Conservation (phyloP, 1,140 invertebrate species). For the Calephelis nemesis region DNA sequence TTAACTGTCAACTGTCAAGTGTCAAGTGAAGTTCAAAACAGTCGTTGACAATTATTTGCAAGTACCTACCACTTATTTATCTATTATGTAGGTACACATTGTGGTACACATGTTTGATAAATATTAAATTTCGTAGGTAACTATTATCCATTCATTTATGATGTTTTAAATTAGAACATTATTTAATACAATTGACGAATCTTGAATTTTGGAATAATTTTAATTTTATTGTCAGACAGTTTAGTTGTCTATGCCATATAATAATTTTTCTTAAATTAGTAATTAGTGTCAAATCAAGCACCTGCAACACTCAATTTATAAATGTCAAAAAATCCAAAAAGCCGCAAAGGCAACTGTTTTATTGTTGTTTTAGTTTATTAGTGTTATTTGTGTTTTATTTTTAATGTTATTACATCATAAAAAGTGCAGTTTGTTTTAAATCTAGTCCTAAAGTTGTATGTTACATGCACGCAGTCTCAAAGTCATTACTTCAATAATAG, state of each 20-base stretch:
- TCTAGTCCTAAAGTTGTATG: constrained; percentile 64
- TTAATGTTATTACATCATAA: constrained; percentile 50
- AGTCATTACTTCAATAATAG: constrained; percentile 49
- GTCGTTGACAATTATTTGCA: no score
- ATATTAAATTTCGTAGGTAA: no score
- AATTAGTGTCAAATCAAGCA: constrained; percentile 60
- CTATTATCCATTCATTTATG: no score
- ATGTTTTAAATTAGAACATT: no score
- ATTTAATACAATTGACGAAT: no score
- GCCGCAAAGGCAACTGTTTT: constrained; percentile 61
- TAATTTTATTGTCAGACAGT: background rate
- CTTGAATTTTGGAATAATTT: no score
- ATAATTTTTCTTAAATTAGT: constrained; percentile 65
- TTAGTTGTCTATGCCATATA: constrained; percentile 57
- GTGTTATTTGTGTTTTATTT: constrained; percentile 71
- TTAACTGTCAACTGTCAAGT: no score
- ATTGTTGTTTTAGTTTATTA: constrained; percentile 68
- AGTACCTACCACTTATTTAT: no score
- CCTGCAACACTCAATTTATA: constrained; percentile 68
- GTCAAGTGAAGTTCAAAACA: no score
- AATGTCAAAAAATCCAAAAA: constrained; percentile 68
- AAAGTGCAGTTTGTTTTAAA: constrained; percentile 49
- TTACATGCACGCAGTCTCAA: constrained; percentile 39
- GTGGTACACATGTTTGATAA: no score
- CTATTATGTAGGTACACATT: no score